Base-by-base conservation (phyloP, 2,113 vertebrate species). In the Syrrhaptes paradoxus region DNA sequence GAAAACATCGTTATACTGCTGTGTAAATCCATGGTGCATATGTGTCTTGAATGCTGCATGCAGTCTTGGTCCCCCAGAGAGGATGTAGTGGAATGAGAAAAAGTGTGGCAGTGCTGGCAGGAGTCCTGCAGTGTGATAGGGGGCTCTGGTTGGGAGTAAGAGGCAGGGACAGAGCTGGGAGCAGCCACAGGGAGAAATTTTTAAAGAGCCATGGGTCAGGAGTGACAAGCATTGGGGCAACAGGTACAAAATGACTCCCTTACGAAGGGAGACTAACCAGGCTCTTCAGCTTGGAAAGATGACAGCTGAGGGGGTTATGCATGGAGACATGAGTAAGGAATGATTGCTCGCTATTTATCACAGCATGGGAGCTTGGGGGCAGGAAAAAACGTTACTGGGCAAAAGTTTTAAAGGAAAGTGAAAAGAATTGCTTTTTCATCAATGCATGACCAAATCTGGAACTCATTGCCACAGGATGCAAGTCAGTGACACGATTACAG, bases 1-100 rank as follows among this genome's bases (percentile, higher is more conserved):
- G 92, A 97, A 97, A 97, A 93, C 89, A 96, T 95, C 88, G 90
- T 95, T 97, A 93, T 95, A 43, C 90, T 89, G 86, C 85, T 88
- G 88, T 86, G 63, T 87, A 89, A 93, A 89, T 93, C 86, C 80
- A 45, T 31, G 94, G 72, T 59, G 90, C 83, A 16, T 92, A 45
- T 95, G 65, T 70, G 68, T 90, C 85, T 84, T 84, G 68, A 95
- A 95, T 90, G 59, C 79, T 95, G 88, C 82, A 41, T 58, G 92
- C 88, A 96, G 75, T 67, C 71, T 62, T 58, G 8, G 26, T 93
- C 59, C 79, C 68, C 26, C 21, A 71, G 76, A 92, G 79, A 92
- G 91, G 38, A 86, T 22, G 17, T 24, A 93, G 26, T 45, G 41
- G 72, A 96, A 88, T 73, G 63, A 90, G 75, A 83, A 93, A 62